A percentile compares a stretch with the other conserved stretches of the same genome.
phyloP scores from a whole-genome alignment of 2,797 vertebrate species.

The Botia kubotai region DNA sequence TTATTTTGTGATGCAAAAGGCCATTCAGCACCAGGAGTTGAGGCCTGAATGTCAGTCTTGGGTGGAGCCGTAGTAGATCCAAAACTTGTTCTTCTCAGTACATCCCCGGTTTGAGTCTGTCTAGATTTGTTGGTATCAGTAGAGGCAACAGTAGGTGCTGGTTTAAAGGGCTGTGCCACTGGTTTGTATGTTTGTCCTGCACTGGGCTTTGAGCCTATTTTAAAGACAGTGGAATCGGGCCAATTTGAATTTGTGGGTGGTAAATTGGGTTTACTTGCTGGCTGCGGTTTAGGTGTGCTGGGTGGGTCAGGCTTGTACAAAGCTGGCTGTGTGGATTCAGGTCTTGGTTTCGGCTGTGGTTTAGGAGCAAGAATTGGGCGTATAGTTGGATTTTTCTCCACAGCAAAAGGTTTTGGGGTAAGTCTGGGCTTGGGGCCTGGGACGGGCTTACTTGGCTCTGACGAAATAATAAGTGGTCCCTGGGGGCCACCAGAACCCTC shows the following conservation, averaged over 20 bases:
- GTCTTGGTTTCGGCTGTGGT: conserved; percentile 73
- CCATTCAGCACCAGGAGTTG: conserved; percentile 70
- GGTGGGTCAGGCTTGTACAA: conserved; percentile 69
- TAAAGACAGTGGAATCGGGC: conserved; percentile 67
- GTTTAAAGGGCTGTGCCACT: conserved; percentile 59
- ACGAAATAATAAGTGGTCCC: conserved; percentile 67
- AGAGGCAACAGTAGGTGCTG: conserved; percentile 63
- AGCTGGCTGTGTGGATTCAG: conserved; percentile 66
- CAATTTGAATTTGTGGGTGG: conserved; percentile 57
- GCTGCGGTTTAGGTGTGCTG: conserved; percentile 66
- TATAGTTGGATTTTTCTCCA: conserved; percentile 78
- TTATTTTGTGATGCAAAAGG: conserved; percentile 63
- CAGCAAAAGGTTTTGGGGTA: conserved; percentile 87
- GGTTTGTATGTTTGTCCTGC: conserved; percentile 69
- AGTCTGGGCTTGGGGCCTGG: conserved; percentile 82
- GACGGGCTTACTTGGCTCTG: conserved; percentile 76
- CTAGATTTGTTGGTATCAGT: conserved; percentile 66
- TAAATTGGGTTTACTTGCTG: conserved; percentile 61
- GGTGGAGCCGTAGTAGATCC: conserved; percentile 48
- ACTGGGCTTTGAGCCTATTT: conserved; percentile 65
- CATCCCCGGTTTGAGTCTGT: conserved; percentile 23
- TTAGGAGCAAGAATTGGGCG: conserved; percentile 75
- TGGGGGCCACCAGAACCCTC: conserved; percentile 72
- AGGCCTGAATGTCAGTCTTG: conserved; percentile 62
- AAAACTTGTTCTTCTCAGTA: conserved; percentile 38